Percentiles rank a stretch among this genome's conserved stretches.
phyloP scores from a whole-genome alignment of 2,888 invertebrate species.

The Melanotus villosus region DNA sequence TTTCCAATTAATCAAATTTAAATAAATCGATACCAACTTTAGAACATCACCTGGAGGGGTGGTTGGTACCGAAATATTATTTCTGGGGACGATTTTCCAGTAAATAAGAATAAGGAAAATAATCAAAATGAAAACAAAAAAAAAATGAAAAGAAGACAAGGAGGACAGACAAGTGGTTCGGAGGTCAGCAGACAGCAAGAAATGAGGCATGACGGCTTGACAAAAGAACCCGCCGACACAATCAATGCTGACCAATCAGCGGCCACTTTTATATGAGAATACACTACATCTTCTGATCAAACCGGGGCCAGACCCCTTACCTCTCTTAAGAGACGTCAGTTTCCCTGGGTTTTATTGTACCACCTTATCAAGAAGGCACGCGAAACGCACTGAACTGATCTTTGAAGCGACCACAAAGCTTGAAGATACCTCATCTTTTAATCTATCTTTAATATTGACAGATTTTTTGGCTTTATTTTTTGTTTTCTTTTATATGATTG shows the following conservation, averaged over 20 bases:
- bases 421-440: not conserved
- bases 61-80: not conserved
- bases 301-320: conserved; percentile 39
- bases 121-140: conserved; percentile 5
- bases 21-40: conserved; percentile 9
- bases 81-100: not conserved
- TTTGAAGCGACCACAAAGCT: not conserved
- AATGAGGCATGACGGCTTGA: conserved; percentile 68
- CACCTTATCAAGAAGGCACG: conserved; percentile 14
- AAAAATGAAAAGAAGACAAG: conserved; percentile 53
- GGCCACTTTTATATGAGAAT: conserved; percentile 64
- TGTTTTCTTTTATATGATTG: too few species aligned
- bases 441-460: too few species aligned
- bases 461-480: too few species aligned
- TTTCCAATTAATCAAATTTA: conserved; percentile 16
- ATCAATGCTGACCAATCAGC: conserved; percentile 69
- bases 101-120: not conserved
- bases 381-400: conserved; percentile 7
- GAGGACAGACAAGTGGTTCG: conserved; percentile 61
- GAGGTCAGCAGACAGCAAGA: conserved; percentile 67
- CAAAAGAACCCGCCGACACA: conserved; percentile 69
- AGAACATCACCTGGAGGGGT: not conserved
- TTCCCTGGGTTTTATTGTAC: conserved; percentile 18
- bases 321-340: conserved; percentile 34
- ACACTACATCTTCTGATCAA: conserved; percentile 51